A percentile compares a stretch with the other conserved stretches of the same genome.
These are phyloP conservation scores for Lucilia cuprina DNA, from an alignment of 1,140 invertebrate genomes.

Conservation along the genomic window DNA sequence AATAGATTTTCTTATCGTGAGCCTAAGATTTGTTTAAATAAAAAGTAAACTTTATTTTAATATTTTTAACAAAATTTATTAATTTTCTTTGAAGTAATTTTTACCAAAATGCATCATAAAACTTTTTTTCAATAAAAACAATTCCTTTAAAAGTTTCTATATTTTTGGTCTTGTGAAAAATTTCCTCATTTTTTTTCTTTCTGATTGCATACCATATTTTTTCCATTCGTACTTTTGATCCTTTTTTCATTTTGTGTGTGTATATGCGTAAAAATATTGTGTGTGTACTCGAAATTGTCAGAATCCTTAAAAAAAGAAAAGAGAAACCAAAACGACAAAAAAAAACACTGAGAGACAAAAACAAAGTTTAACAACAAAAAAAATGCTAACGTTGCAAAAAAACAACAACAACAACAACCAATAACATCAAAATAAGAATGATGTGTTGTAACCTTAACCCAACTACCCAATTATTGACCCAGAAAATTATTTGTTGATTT, in stretches of 20 bases:
- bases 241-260: constrained; percentile 8
- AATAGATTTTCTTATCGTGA: background rate
- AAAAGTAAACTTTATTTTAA: constrained; percentile 23
- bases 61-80: background rate
- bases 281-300: constrained; percentile 9
- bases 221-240: too few relatives aligned
- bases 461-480: constrained; percentile 22
- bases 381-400: background rate
- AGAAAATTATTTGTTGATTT: constrained; percentile 8
- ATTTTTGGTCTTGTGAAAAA: constrained; percentile 5
- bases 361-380: background rate
- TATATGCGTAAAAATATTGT: constrained; percentile 29
- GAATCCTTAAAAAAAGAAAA: background rate
- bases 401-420: background rate
- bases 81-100: background rate
- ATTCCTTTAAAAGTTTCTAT: background rate
- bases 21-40: background rate
- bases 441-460: constrained; percentile 24
- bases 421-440: background rate
- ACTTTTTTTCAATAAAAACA: constrained; percentile 12
- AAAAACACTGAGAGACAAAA: background rate
- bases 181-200: background rate
- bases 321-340: background rate
- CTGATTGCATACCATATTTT: background rate
- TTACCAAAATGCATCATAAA: background rate